Base-by-base conservation (phyloP, 2,888 invertebrate species). In the Stenodera caucasica region DNA sequence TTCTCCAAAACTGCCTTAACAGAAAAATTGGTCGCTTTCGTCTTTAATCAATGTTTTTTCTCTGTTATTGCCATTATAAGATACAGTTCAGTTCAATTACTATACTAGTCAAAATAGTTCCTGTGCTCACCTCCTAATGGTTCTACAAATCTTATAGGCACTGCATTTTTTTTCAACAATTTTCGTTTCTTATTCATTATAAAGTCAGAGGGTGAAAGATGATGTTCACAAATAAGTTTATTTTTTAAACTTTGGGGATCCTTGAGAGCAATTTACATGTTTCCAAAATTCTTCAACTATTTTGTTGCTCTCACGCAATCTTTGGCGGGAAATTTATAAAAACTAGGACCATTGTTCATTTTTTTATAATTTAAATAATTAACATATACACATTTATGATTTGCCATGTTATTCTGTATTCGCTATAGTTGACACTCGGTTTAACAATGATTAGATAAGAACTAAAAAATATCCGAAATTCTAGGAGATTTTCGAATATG, bases 301-400 rank as follows among this genome's bases (percentile, higher is more conserved):
- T 60, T 21, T 18, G 21, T 18, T 14, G 49, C 18, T 23, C 60
- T 15, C 3, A 15, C 30, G 15, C 1, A 18, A 32, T 58, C 51
- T 29, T 58, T 53, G 4, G 53, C 53, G 12, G 61, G 61, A 53
- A 61, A 61, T 53, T 53, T 57, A 45, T 58, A 61, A 58, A 53
- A 61, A 40, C 32, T 45, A 3, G 58, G n/a, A 12, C 45, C 45
- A n/a, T 30, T 53, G 29, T 57, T n/a, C 29, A 8, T 49, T 49
- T 32, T 45, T 11, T 32, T 29, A 23, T 5, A n/a, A 15, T 53
- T 53, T 18, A 14, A 33, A 33, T 35, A 53, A 33, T 33, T 23
- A 18, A 53, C 33, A 33, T 33, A 53, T 18, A 53, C 53, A 53
- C 53, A 53, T 23, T 7, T 30, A 33, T 53, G 53, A 4, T 33